A percentile compares a stretch with the other conserved stretches of the same genome.
Conservation (phyloP, 2,888 invertebrate genomes). For the Catocala sponsa region DNA sequence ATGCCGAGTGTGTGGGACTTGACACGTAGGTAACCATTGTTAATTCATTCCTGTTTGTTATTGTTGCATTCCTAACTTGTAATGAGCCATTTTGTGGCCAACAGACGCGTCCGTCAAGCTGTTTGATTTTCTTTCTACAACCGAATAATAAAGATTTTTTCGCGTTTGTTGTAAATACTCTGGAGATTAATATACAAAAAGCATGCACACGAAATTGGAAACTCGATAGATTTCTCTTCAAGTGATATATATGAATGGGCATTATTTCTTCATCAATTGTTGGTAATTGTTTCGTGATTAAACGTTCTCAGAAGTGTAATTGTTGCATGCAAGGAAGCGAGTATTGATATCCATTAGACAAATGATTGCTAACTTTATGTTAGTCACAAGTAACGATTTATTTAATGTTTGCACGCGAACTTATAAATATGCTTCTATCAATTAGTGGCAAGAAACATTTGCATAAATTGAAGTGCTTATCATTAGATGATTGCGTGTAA, state of each 20-base stretch:
- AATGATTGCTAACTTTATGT: conserved; percentile 71
- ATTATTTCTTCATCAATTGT: conserved; percentile 46
- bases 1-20: conserved; percentile 87
- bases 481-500: conserved; percentile 67
- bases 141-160: conserved; percentile 17
- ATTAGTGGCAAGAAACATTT: conserved; percentile 72
- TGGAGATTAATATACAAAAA: conserved; percentile 18
- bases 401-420: conserved; percentile 80
- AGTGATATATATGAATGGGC: conserved; percentile 32
- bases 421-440: conserved; percentile 67
- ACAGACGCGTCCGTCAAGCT: conserved; percentile 37
- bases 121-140: conserved; percentile 51
- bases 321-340: conserved; percentile 67
- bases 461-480: conserved; percentile 68
- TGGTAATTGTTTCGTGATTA: conserved; percentile 61
- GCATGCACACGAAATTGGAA: conserved; percentile 16
- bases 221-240: conserved; percentile 35
- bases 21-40: conserved; percentile 86
- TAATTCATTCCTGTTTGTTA: conserved; percentile 81
- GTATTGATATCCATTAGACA: conserved; percentile 73
- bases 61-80: conserved; percentile 69
- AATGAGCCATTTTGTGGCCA: conserved; percentile 53
- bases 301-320: conserved; percentile 57
- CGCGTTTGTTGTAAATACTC: conserved; percentile 13
- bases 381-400: conserved; percentile 73